Percentiles rank a stretch among this genome's conserved stretches.
Conservation (phyloP, 2,113 vertebrate species). For the Cavia aperea region DNA sequence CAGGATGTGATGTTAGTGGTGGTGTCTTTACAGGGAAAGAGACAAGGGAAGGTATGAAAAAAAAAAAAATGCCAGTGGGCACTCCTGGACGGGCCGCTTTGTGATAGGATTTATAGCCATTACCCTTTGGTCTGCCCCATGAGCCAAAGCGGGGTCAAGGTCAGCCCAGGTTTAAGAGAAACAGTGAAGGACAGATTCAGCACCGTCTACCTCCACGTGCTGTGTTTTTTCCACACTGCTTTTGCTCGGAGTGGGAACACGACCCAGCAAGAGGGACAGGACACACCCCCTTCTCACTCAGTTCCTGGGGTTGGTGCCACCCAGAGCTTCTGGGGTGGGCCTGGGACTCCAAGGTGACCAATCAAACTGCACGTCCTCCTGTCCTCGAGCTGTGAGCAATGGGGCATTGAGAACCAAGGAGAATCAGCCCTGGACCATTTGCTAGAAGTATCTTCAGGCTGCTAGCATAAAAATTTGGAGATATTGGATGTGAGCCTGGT, state of each 20-base stretch:
- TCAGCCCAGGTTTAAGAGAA: neutral
- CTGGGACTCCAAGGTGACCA: neutral
- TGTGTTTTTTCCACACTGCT: neutral
- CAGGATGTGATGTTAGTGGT: neutral
- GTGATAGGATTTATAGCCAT: neutral
- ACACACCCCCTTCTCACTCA: neutral
- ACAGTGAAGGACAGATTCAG: neutral
- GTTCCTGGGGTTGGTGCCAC: neutral
- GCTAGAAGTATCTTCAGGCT: neutral
- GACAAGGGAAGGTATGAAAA: neutral
- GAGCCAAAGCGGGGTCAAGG: neutral
- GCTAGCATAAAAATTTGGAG: neutral
- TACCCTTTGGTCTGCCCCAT: accelerated
- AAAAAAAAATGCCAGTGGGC: neutral
- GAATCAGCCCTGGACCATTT: neutral
- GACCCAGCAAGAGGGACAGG: neutral
- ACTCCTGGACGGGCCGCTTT: neutral
- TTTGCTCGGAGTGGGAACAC: neutral
- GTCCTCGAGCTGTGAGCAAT: accelerated
- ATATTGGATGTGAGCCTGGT: neutral
- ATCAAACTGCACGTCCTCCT: neutral
- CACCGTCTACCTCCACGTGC: neutral
- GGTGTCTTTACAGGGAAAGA: neutral
- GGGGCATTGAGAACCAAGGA: neutral
- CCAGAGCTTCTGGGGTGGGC: neutral